These are phyloP conservation scores for Cartodere bifasciata DNA, from an alignment of 2,888 invertebrate species.

Conservation along the genomic window DNA sequence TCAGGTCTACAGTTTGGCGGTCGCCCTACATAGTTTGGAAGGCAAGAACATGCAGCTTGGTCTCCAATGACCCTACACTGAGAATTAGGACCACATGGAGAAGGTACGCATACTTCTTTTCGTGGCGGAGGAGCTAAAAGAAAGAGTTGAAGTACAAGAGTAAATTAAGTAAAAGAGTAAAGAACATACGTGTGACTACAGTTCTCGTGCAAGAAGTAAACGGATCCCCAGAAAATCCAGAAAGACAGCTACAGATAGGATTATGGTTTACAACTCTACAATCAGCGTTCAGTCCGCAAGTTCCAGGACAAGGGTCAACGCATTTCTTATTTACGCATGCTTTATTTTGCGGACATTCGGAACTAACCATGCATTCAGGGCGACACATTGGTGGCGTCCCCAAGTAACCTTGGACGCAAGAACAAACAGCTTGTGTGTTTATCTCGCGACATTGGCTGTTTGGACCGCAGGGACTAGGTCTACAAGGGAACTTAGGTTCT, in stretches of 20 bases:
- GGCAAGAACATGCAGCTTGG: conserved; percentile 76
- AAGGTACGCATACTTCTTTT: conserved; percentile 56
- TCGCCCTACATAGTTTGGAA: conserved; percentile 66
- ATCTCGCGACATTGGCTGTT: conserved; percentile 50
- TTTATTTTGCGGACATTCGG: conserved; percentile 51
- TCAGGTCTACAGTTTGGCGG: conserved; percentile 80
- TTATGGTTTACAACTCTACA: conserved; percentile 57
- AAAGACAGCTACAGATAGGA: conserved; percentile 52
- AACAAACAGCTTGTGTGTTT: conserved; percentile 50
- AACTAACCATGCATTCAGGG: conserved; percentile 53
- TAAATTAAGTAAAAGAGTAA: conserved; percentile 3
- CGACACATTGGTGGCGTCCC: conserved; percentile 52
- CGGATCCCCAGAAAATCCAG: conserved; percentile 52
- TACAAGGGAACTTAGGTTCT: conserved; percentile 40
- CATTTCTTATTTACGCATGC: conserved; percentile 52
- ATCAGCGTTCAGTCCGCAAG: conserved; percentile 50
- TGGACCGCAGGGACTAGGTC: conserved; percentile 54
- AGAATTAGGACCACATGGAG: conserved; percentile 75
- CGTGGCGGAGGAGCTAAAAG: conserved; percentile 34
- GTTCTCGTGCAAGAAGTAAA: conserved; percentile 39
- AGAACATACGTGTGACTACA: conserved; percentile 28
- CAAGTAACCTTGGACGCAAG: conserved; percentile 46
- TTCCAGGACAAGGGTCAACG: conserved; percentile 50
- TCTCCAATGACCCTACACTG: conserved; percentile 68
- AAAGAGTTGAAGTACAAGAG: conserved; percentile 15